Base-by-base conservation (phyloP, 1,140 invertebrate species). In the Acromyrmex heyeri region DNA sequence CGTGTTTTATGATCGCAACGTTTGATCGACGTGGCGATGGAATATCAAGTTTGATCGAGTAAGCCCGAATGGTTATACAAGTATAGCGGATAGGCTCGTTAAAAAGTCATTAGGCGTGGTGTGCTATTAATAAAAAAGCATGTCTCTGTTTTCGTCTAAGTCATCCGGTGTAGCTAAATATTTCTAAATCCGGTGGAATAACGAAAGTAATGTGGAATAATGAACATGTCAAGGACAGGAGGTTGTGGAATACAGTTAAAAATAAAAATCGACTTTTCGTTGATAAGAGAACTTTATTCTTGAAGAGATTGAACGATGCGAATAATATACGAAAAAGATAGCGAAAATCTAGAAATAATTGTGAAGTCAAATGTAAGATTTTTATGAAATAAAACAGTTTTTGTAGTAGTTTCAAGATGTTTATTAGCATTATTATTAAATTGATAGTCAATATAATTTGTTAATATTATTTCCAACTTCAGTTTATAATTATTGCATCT, bases 51-150 rank as follows among this genome's bases (percentile, higher is more conserved):
- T 59, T 53, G 67, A 83, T 76, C 81, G 55, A 24, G 24, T 55
- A 83, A 64, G 59, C 18, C 38, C 24, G 70, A 48, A 34, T 69
- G 18, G 64, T 38, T 50, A 50, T 50, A 50, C 48, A 44, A 44
- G 38, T 34, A 24, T 59, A 85, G 57, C 44, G 38, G 27, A 64
- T 85, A 73, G 38, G 57, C 55, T 85, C 72, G 81, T 85, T 75
- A 76, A 85, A 85, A 85, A 85, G 81, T 85, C 72, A 76, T 85
- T 75, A 70, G 78, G 78, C 10, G 48, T 57, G 14, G 48, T 44
- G 21, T 70, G 18, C 53, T 70, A 70, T 81, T 57, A 59, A 81
- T 81, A 81, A 81, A 81, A 57, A 57, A 34, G 18, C 18, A n/a
- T 70, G 21, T 70, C 64, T 81, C 65, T 81, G 64, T 57, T 70